Base-by-base conservation (phyloP, 53 echinoderm and acorn worm species). In the Henricia sp. region DNA sequence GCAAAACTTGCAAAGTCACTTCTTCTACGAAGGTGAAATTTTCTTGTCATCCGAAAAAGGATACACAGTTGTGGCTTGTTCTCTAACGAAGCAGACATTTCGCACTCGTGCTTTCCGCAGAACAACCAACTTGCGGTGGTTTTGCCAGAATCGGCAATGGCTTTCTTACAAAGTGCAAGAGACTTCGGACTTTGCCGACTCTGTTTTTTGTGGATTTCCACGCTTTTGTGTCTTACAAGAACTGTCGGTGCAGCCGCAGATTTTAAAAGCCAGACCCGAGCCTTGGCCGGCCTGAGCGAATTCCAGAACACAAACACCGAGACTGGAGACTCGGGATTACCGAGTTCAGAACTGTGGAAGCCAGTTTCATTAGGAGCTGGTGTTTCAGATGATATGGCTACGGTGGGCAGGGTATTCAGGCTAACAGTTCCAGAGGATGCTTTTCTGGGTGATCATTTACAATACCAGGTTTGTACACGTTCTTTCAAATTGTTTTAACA, bases 361-460 rank as follows among this genome's bases (percentile, higher is more conserved):
- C 92, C 94, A 17, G 90, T 95, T 11, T 91, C 95, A 1, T 71
- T 89, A 25, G 84, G 92, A 44, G 86, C 86, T 72, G 99, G 94
- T 50, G 88, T 92, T 58, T 92, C 92, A 8, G 99, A 99, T 46
- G 83, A 90, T 34, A 77, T 84, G 48, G 94, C 99, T 35, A 90
- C 85, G 43, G 95, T 99, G 32, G 95, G 99, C 42, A 88, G 89
- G 74, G 94, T 95, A 20, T 99, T 99, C 84, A 92, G 88, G 38
- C 91, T 89, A 60, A 68, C 84, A 63, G 95, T 99, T 68, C 99
- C 99, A 46, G 85, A 69, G 38, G 92, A 95, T 68, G 94, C 97
- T 44, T 99, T 99, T 72, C 77, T 85, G 46, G 99, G 99, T 73
- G 97, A 95, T 68, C 82, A 92, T 17, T 52, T 86, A 38, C 88